These are phyloP conservation scores for Peromyscus polionotus DNA, from an alignment of 2,113 vertebrate genomes.

Conservation along the genomic window DNA sequence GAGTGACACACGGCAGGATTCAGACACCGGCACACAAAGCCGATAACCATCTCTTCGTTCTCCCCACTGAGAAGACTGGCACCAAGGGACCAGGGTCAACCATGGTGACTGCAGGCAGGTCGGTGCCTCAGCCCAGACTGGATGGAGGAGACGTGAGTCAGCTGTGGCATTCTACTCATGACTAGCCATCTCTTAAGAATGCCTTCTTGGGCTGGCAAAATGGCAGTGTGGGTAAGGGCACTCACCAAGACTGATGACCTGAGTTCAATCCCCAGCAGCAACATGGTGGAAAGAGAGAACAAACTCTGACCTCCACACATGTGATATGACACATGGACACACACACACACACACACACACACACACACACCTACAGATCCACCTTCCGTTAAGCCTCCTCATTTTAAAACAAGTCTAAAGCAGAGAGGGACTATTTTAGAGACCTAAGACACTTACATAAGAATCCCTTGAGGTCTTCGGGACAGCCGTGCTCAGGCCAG, in stretches of 20 bases:
- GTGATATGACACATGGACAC: not conserved
- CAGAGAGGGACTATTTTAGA: not conserved
- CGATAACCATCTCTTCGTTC: not conserved
- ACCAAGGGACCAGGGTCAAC: rapidly evolving
- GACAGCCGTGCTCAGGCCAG: constrained; percentile 98
- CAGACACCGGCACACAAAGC: rapidly evolving
- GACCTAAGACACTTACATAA: constrained; percentile 90
- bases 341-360: not conserved
- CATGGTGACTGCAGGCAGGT: rapidly evolving
- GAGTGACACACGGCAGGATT: not conserved
- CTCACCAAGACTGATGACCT: not conserved
- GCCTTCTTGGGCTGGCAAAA: not conserved
- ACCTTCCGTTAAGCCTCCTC: not conserved
- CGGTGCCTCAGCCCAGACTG: not conserved
- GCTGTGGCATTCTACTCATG: too few species aligned
- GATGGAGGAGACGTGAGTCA: too few species aligned
- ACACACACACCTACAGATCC: not conserved
- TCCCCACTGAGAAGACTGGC: not conserved
- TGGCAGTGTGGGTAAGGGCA: too few species aligned
- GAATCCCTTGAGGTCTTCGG: constrained; percentile 97
- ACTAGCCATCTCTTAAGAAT: not conserved
- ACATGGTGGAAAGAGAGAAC: not conserved
- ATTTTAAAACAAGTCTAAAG: not conserved
- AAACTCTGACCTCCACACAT: not conserved
- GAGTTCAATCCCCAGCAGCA: not conserved